Evolutionary conservation across 2,888 invertebrate genomes (phyloP).

Genomic region (Ornithoptera alexandrae): DNA sequence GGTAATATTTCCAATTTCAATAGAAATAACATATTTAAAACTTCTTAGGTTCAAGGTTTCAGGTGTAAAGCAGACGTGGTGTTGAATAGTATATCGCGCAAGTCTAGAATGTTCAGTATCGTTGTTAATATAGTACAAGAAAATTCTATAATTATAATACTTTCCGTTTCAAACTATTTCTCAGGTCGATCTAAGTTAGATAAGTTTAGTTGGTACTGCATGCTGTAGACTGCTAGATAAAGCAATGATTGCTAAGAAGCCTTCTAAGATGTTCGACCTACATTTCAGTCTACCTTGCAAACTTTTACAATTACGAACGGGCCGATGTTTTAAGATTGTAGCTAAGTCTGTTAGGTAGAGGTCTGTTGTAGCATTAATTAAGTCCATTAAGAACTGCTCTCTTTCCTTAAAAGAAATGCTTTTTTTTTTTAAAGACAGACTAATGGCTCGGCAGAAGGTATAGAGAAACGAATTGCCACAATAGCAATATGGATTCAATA

Average conservation of each 20-base stretch:
- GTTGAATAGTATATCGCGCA: too few species aligned
- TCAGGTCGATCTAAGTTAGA: not conserved
- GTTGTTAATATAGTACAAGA: too few species aligned
- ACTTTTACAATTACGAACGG: conserved; percentile 3
- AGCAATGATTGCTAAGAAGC: not conserved
- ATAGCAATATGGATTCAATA: too few species aligned
- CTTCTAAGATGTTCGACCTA: not conserved
- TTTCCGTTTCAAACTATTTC: too few species aligned
- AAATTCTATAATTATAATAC: too few species aligned
- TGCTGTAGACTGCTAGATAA: not conserved
- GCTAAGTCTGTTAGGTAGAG: not conserved
- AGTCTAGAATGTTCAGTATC: too few species aligned
- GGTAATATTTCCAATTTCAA: too few species aligned
- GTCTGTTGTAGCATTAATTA: conserved; percentile 7
- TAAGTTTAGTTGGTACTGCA: not conserved
- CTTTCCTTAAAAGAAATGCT: not conserved
- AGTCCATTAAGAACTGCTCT: not conserved
- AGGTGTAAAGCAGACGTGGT: too few species aligned
- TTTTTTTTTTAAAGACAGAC: not conserved
- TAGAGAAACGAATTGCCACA: too few species aligned
- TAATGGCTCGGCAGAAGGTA: not conserved
- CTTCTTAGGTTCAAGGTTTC: too few species aligned
- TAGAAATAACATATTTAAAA: too few species aligned
- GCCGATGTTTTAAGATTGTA: conserved; percentile 4
- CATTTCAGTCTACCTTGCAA: not conserved